Base-by-base conservation (phyloP, 2,113 vertebrate species). In the Catharus minimus region DNA sequence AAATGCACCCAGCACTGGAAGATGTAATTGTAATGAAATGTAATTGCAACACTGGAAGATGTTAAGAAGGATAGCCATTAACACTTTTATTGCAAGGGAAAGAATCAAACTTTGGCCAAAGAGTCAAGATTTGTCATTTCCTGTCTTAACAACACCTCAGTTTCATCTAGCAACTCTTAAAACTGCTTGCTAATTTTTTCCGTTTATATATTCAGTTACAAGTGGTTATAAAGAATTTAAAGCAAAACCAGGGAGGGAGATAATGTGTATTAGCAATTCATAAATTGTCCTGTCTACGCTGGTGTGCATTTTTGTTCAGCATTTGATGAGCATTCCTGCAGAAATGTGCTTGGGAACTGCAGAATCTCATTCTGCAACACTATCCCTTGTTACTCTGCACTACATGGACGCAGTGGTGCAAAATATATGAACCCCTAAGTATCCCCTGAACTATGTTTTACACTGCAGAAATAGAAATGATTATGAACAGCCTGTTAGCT, bases 401-500 rank as follows among this genome's bases (percentile, higher is more conserved):
- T 32, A 52, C 4, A 5, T 9, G 50, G 46, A 32, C 0, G 0
- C 26, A 69, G 38, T 43, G 32, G 43, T 77, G 38, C 13, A 86
- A 75, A 85, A 68, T 74, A 77, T 38, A 80, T 1, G 16, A 89
- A 84, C 50, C 32, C 57, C 9, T 73, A 41, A 82, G 77, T 56
- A 46, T 41, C 46, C 49, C 60, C 53, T 33, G n/a, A 69, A 77
- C 44, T 3, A 2, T 22, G 30, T 36, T 86, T 84, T 61, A 86
- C 76, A 78, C 28, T 67, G 83, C 77, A 90, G 90, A 90, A 92
- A 69, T 43, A 58, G 2, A 85, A 90, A 88, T 74, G 0, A 71
- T 92, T 93, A 85, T 52, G 86, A 92, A 76, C 74, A 79, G 77
- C 39, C 89, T 90, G 91, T 68, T 86, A 92, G 3, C 58, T 87